Evolutionary conservation across 2,888 invertebrate species (phyloP), one percentile per base, ranked within the genome.

Genomic region (Nymphalis urticae): DNA sequence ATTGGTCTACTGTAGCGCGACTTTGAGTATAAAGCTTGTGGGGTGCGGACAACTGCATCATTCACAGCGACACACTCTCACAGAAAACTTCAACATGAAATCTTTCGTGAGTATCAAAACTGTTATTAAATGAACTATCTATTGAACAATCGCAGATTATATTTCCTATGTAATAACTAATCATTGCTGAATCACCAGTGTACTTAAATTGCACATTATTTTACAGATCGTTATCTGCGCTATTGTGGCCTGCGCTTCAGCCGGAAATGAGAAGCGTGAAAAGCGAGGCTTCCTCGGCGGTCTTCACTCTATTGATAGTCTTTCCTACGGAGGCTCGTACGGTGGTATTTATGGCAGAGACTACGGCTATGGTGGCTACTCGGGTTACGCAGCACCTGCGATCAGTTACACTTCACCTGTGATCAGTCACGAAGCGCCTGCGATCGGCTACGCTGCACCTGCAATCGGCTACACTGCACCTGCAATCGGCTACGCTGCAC

Each of bases 81-180:
- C 24, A 16, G 54, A 32, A 66, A 53, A 66, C 61, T 54, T 50
- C 74, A 71, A 75, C 70, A 77, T 77, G 77, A 77, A 75, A 69
- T 42, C 73, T 67, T 75, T 78, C 53, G 78, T 79, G 69, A 78
- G 79, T 78, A 76, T 47, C 51, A 4, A n/a, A 32, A 10, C 13
- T 50, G 51, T 53, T 17, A 42, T 42, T 42, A 42, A 42, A 13
- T 4, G 1, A 2, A 8, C 9, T 42, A 42, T 10, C 10, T 42
- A 42, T 42, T 6, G 27, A 32, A 32, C 27, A 2, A 36, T 36
- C 36, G 36, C 36, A 36, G 9, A 36, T 36, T 10, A 53, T 24
- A 16, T 54, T 27, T 6, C 24, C 16, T 54, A 54, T 17, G 16
- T 54, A 8, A 27, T 2, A 7, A 8, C 17, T 8, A 10, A 51